Percentiles rank a stretch among this genome's conserved stretches.
These are phyloP conservation scores for Colostygia pectinataria DNA, from an alignment of 2,888 invertebrate genomes.

Conservation along the genomic window DNA sequence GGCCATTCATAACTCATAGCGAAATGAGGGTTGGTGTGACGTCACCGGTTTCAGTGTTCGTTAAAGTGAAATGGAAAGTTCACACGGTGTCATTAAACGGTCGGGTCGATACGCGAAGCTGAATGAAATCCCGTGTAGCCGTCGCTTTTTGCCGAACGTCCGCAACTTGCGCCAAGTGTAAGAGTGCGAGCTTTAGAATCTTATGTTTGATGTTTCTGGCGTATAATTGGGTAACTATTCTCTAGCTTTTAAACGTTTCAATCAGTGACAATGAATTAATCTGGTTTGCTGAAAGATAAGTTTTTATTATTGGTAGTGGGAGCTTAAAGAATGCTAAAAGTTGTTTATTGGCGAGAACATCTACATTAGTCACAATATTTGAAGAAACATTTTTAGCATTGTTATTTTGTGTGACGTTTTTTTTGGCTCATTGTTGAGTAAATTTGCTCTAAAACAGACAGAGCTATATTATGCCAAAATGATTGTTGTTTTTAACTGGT, in stretches of 20 bases:
- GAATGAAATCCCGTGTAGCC: slow-evolving; percentile 56
- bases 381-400: too few species aligned
- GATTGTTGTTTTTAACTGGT: slow-evolving; percentile 17
- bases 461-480: slow-evolving; percentile 19
- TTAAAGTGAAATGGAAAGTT: slow-evolving; percentile 75
- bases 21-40: slow-evolving; percentile 34
- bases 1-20: slow-evolving; percentile 20
- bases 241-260: neutral
- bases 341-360: too few species aligned
- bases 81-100: slow-evolving; percentile 56
- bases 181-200: slow-evolving; percentile 14
- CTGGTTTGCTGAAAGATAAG: too few species aligned
- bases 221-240: slow-evolving; percentile 25
- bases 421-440: too few species aligned
- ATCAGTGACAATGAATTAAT: neutral
- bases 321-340: too few species aligned
- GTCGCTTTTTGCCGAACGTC: slow-evolving; percentile 20
- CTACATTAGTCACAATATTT: neutral
- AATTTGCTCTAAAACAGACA: too few species aligned
- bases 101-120: slow-evolving; percentile 68
- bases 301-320: too few species aligned
- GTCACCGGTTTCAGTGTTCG: slow-evolving; percentile 51
- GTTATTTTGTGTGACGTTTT: slow-evolving; percentile 2
- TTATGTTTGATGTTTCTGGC: slow-evolving; percentile 11
- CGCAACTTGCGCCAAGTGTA: slow-evolving; percentile 24